Conservation (phyloP, 2,797 vertebrate genomes). For the Anabacerthia variegaticeps region DNA sequence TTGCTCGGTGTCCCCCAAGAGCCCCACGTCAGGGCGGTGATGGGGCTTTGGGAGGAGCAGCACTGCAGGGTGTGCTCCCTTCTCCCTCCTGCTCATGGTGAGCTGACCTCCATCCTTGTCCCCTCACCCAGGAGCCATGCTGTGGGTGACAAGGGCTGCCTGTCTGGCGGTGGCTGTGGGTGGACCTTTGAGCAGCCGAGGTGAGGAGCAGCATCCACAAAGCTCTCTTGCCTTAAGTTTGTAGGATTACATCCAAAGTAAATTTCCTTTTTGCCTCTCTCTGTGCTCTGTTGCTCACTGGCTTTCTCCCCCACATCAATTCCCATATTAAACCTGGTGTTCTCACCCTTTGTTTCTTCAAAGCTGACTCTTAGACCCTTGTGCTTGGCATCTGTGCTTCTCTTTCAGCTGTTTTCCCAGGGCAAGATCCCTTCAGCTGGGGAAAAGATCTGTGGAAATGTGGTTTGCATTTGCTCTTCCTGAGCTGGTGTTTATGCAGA, state of each 20-base stretch:
- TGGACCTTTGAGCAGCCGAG: neutral
- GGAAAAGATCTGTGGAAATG: neutral
- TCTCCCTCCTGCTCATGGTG: neutral
- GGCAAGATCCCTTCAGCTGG: neutral
- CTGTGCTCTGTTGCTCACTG: neutral
- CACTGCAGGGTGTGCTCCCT: neutral
- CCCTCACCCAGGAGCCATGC: neutral
- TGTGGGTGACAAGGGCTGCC: neutral
- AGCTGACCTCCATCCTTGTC: neutral
- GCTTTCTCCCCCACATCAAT: neutral
- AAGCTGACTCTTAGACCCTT: constrained; percentile 11
- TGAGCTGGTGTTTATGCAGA: constrained; percentile 7
- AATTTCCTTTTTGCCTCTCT: constrained; percentile 49
- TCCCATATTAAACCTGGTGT: neutral
- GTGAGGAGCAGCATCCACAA: neutral
- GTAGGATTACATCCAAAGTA: constrained; percentile 50
- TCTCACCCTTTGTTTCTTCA: constrained; percentile 41
- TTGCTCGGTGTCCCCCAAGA: neutral
- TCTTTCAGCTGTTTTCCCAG: constrained; percentile 51
- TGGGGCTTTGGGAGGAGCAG: neutral
- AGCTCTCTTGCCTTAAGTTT: neutral
- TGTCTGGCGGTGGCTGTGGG: neutral
- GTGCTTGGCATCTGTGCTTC: neutral
- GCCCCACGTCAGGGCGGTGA: neutral
- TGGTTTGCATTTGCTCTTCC: constrained; percentile 53